phyloP scores from a whole-genome alignment of 2,888 invertebrate species.

The Nomada ferruginata region DNA sequence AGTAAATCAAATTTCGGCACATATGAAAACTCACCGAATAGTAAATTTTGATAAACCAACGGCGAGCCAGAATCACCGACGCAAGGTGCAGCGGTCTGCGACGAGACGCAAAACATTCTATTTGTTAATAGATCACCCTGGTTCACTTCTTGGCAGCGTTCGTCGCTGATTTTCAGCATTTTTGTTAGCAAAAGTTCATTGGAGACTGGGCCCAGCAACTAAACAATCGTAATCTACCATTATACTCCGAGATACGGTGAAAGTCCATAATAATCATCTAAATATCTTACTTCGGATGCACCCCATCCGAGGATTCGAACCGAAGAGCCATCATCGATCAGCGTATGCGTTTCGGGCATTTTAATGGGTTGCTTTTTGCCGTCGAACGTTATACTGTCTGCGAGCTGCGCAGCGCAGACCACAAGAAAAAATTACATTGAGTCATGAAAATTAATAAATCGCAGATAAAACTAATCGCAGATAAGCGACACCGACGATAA shows the following conservation, averaged over 20 bases:
- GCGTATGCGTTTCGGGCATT: slow-evolving; percentile 53
- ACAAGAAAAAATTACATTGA: not conserved
- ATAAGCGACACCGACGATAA: too few species aligned
- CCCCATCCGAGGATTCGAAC: slow-evolving; percentile 75
- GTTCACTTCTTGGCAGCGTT: slow-evolving; percentile 62
- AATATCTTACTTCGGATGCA: slow-evolving; percentile 44
- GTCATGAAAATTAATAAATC: not conserved
- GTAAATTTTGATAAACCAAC: slow-evolving; percentile 57
- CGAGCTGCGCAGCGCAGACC: slow-evolving; percentile 53
- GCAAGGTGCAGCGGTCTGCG: slow-evolving; percentile 66
- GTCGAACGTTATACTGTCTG: slow-evolving; percentile 57
- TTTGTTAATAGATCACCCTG: slow-evolving; percentile 59
- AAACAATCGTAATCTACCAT: slow-evolving; percentile 16
- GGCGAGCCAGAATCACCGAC: slow-evolving; percentile 76
- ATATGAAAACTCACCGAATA: slow-evolving; percentile 67
- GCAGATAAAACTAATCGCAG: too few species aligned
- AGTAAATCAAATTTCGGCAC: not conserved
- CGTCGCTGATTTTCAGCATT: slow-evolving; percentile 65
- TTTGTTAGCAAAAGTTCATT: slow-evolving; percentile 58
- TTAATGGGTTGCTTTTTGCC: slow-evolving; percentile 64
- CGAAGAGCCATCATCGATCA: slow-evolving; percentile 45
- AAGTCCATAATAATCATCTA: not conserved
- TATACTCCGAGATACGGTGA: not conserved
- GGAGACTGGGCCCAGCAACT: slow-evolving; percentile 70
- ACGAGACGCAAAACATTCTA: slow-evolving; percentile 72